Evolutionary conservation across 2,113 vertebrate species (phyloP).

Genomic region (Misgurnus anguillicaudatus): DNA sequence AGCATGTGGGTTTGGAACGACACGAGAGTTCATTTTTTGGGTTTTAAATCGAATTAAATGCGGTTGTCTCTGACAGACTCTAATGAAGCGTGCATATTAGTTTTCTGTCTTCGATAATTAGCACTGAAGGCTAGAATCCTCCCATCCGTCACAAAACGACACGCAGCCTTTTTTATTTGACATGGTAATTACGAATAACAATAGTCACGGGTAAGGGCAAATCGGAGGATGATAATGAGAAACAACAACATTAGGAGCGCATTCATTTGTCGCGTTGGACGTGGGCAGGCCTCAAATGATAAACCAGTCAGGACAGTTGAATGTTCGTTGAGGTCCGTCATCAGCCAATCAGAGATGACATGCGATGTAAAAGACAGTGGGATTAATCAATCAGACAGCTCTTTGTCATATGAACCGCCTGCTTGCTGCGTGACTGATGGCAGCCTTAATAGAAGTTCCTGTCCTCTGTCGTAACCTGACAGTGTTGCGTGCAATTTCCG

Average conservation of each 20-base stretch:
- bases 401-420: constrained; percentile 31
- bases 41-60: not conserved
- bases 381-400: constrained; percentile 36
- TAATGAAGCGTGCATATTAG: not conserved
- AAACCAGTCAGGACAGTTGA: constrained; percentile 10
- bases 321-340: not conserved
- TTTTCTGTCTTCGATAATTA: constrained; percentile 17
- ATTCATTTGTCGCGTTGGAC: constrained; percentile 25
- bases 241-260: constrained; percentile 5
- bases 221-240: constrained; percentile 33
- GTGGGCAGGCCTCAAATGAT: not conserved
- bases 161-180: constrained; percentile 27
- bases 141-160: constrained; percentile 21
- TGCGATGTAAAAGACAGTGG: not conserved
- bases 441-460: constrained; percentile 40
- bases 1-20: not conserved
- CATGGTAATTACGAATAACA: constrained; percentile 33
- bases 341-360: constrained; percentile 35
- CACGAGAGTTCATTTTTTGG: no score
- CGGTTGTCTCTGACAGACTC: not conserved
- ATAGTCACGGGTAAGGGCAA: constrained; percentile 23
- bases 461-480: constrained; percentile 36
- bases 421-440: constrained; percentile 47
- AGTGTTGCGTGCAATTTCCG: constrained; percentile 5
- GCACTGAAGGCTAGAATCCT: constrained; percentile 23